A percentile compares a stretch with the other conserved stretches of the same genome.
Conservation (phyloP, 2,888 invertebrate genomes). For the Dysmachus trigonus region DNA sequence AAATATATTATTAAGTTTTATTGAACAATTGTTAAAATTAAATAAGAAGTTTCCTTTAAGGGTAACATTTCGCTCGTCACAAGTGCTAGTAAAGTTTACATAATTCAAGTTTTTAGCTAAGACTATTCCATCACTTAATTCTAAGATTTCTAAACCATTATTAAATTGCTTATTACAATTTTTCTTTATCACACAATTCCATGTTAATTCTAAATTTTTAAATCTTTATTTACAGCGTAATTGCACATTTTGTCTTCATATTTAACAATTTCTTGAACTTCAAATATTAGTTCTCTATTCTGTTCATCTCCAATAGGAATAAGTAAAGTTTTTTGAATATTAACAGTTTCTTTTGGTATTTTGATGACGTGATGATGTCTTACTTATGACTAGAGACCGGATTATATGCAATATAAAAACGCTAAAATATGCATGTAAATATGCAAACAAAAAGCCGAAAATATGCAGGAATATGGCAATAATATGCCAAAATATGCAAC, state of each 20-base stretch:
- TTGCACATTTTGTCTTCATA: slow-evolving; percentile 2
- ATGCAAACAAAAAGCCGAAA: too few species aligned
- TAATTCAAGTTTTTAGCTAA: slow-evolving; percentile 11
- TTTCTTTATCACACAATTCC: slow-evolving; percentile 20
- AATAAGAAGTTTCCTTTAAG: slow-evolving; percentile 25
- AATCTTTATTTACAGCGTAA: not conserved
- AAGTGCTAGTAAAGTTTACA: slow-evolving; percentile 25
- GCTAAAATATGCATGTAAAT: too few species aligned
- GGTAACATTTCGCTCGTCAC: slow-evolving; percentile 24
- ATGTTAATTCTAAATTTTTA: slow-evolving; percentile 27
- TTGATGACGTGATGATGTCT: too few species aligned
- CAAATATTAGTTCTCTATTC: not conserved
- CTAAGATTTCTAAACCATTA: slow-evolving; percentile 38
- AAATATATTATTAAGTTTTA: slow-evolving; percentile 26
- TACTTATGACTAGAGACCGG: too few species aligned
- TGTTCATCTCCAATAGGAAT: not conserved
- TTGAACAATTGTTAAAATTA: slow-evolving; percentile 38
- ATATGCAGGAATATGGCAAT: too few species aligned
- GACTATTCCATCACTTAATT: slow-evolving; percentile 19
- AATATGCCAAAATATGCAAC: too few species aligned
- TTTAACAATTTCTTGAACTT: slow-evolving; percentile 35
- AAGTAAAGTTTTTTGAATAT: slow-evolving; percentile 1
- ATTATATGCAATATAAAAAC: too few species aligned
- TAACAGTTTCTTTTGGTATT: slow-evolving; percentile 28
- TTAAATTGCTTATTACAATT: slow-evolving; percentile 37